phyloP scores from a whole-genome alignment of 2,888 invertebrate species.

The Lycia hirtaria region DNA sequence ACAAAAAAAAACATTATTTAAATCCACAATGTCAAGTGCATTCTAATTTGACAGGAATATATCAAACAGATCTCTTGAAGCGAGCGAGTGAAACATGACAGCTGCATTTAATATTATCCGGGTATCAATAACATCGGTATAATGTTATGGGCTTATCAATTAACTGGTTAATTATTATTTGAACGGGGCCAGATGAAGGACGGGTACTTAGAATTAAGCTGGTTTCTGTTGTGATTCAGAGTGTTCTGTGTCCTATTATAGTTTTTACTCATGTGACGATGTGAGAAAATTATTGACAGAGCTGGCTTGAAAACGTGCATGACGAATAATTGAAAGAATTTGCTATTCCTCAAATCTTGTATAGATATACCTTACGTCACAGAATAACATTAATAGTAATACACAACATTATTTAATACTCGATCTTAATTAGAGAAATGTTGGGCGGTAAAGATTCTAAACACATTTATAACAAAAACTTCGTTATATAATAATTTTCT shows the following conservation, averaged over 20 bases:
- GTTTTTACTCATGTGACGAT: too few species aligned
- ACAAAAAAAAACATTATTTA: neutral
- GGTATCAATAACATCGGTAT: slow-evolving; percentile 36
- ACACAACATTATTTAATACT: too few species aligned
- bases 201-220: neutral
- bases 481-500: too few species aligned
- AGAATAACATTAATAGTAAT: too few species aligned
- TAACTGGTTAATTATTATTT: slow-evolving; percentile 54
- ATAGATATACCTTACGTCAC: too few species aligned
- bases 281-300: too few species aligned
- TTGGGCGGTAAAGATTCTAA: too few species aligned
- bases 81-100: slow-evolving; percentile 31
- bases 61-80: slow-evolving; percentile 17
- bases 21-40: slow-evolving; percentile 1
- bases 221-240: neutral
- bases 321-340: too few species aligned
- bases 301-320: too few species aligned
- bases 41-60: slow-evolving; percentile 12
- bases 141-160: slow-evolving; percentile 47
- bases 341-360: too few species aligned
- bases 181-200: slow-evolving; percentile 46
- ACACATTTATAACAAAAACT: too few species aligned
- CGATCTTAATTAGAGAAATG: too few species aligned
- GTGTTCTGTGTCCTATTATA: neutral
- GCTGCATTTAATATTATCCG: slow-evolving; percentile 42